phyloP scores from a whole-genome alignment of 1,140 invertebrate species.

The Bombus consobrinus region DNA sequence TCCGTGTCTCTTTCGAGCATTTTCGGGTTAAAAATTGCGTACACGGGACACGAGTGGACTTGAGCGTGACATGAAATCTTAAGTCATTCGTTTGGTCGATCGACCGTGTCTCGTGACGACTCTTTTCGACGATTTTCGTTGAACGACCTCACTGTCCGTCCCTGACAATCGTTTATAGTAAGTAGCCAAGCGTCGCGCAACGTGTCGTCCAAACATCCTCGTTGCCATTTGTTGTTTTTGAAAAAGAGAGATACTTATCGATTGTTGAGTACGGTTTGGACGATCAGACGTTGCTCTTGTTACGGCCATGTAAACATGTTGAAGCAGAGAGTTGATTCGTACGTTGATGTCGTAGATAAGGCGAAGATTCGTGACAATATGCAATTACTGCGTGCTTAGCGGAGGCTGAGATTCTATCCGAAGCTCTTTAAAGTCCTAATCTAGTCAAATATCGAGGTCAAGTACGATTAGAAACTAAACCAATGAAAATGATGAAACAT shows the following conservation, averaged over 20 bases:
- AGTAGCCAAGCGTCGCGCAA: conserved; percentile 33
- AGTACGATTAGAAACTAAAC: neutral
- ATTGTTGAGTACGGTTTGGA: neutral
- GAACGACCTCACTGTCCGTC: conserved; percentile 62
- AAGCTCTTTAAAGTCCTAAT: conserved; percentile 45
- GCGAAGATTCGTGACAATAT: conserved; percentile 43
- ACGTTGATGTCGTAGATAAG: neutral
- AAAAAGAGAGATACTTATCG: neutral
- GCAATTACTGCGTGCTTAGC: conserved; percentile 22
- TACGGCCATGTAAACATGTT: neutral
- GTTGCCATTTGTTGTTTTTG: neutral
- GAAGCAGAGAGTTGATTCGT: neutral
- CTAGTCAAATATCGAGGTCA: neutral
- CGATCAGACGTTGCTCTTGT: neutral
- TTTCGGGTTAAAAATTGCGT: neutral
- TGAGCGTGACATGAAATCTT: neutral
- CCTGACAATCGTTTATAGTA: conserved; percentile 67
- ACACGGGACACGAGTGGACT: neutral
- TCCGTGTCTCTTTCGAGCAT: neutral
- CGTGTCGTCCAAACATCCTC: conserved; percentile 20
- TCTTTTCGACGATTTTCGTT: conserved; percentile 45
- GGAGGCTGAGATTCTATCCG: neutral
- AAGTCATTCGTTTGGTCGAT: neutral
- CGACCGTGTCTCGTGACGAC: neutral
- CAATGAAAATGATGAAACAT: too few species aligned